These are phyloP conservation scores for Gisinianus flammeolus DNA, from an alignment of 2,888 invertebrate genomes.

Conservation along the genomic window DNA sequence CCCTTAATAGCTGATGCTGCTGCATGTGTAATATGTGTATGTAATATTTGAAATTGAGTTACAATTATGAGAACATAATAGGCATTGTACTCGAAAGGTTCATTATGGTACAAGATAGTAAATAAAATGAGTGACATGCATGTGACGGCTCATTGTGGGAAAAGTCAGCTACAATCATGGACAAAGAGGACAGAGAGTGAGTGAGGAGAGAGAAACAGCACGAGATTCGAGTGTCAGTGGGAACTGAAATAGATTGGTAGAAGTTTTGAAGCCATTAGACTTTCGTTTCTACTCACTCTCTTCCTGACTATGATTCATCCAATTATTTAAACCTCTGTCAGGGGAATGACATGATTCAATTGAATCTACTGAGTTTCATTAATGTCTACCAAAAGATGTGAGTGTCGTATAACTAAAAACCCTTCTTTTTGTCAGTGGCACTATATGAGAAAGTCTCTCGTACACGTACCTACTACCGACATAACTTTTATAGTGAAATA, in stretches of 20 bases:
- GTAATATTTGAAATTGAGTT: slow-evolving; percentile 26
- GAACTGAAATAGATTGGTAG: slow-evolving; percentile 32
- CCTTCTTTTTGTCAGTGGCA: slow-evolving; percentile 11
- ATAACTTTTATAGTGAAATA: not conserved
- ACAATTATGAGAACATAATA: slow-evolving; percentile 27
- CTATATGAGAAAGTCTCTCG: not conserved
- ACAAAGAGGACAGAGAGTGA: slow-evolving; percentile 2
- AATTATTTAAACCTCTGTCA: slow-evolving; percentile 35
- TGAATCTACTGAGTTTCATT: slow-evolving; percentile 26
- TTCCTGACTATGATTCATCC: slow-evolving; percentile 38
- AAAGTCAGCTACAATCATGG: slow-evolving; percentile 33
- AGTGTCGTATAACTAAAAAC: slow-evolving; percentile 17
- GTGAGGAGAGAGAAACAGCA: slow-evolving; percentile 13
- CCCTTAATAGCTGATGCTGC: not conserved
- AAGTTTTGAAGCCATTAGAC: slow-evolving; percentile 21
- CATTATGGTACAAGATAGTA: slow-evolving; percentile 15
- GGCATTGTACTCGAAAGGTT: slow-evolving; percentile 8
- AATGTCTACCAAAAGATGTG: not conserved
- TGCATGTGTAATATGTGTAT: not conserved
- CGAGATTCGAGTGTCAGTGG: slow-evolving; percentile 36
- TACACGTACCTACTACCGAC: not conserved
- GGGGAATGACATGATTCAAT: slow-evolving; percentile 39
- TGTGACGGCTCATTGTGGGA: slow-evolving; percentile 32
- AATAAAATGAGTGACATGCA: slow-evolving; percentile 35
- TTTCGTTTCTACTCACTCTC: slow-evolving; percentile 7